A percentile compares a stretch with the other conserved stretches of the same genome.
Conservation (phyloP, 2,113 vertebrate species). For the Passer montanus region DNA sequence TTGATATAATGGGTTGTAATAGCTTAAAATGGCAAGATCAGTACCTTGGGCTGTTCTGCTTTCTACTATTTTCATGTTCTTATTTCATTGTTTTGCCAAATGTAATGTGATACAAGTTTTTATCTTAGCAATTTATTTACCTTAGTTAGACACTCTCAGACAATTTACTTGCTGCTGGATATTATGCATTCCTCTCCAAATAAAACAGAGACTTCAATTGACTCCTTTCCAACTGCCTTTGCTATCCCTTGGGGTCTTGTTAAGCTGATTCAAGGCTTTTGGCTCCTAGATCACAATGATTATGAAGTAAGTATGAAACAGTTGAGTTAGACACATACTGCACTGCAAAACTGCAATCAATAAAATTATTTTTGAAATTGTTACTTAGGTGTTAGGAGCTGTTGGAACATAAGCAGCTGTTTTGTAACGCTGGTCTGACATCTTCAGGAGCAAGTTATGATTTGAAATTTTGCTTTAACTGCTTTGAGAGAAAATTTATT, state of each 20-base stretch:
- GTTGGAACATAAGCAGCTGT: not conserved
- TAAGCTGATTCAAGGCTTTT: conserved; percentile 91
- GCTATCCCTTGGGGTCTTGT: conserved; percentile 88
- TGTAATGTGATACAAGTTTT: not conserved
- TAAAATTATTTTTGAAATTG: rapidly evolving
- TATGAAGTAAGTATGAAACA: conserved; percentile 80
- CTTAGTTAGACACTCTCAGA: conserved; percentile 84
- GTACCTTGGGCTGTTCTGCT: not conserved
- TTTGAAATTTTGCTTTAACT: not conserved
- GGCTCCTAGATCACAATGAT: conserved; percentile 93
- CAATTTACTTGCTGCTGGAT: conserved; percentile 93
- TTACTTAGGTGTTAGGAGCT: not conserved
- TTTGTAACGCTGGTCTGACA: not conserved
- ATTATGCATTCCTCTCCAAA: conserved; percentile 89
- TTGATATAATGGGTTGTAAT: rapidly evolving
- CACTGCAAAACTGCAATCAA: not conserved
- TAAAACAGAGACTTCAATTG: conserved; percentile 82
- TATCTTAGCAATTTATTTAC: not conserved
- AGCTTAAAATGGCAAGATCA: not conserved
- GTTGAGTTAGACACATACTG: not conserved
- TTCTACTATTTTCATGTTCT: not conserved
- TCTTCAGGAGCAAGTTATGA: not conserved
- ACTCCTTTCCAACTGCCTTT: conserved; percentile 90
- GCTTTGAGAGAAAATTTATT: not conserved
- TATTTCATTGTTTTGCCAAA: not conserved